Base-by-base conservation (phyloP, 2,797 vertebrate genomes). In the Ambastaia sidthimunki region DNA sequence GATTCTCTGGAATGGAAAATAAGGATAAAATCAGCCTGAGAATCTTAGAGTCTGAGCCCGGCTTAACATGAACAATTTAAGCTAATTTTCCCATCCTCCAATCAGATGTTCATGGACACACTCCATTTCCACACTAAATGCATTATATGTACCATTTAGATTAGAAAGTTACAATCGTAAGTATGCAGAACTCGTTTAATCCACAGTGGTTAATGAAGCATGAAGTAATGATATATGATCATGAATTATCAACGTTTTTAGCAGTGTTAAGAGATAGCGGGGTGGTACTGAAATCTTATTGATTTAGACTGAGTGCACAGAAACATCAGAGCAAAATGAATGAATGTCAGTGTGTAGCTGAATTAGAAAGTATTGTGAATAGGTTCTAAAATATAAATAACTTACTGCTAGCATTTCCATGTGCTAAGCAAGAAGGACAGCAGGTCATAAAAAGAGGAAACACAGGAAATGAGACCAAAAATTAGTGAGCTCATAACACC, bases 371-470 rank as follows among this genome's bases (percentile, higher is more conserved):
- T 89, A 93, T 92, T 94, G 92, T 34, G 37, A 85, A 81, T 3
- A 88, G 89, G 92, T 92, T 94, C 92, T 91, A 94, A 90, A 96
- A 97, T 94, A 96, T 95, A 80, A 96, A 95, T 94, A 90, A 99
- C 97, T 99, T 99, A 99, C 97, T 98, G 98, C 98, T 96, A 99
- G 96, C 95, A 95, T 95, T 96, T 98, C 97, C 98, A 99, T 98
- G 97, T 99, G 97, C 98, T 99, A 99, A 99, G 97, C 97, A 98
- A 98, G 95, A 97, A 93, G 96, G 93, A 96, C 95, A 95, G 96
- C 96, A 90, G 96, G 96, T 96, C 96, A 96, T 93, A 96, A 94
- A 94, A 94, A 90, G 93, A 85, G 81, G 71, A 75, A 76, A 85
- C 34, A 82, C 44, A 77, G 82, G 37, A 84, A 92, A 95, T 91